These are phyloP conservation scores for Pipa parva DNA, from an alignment of 2,113 vertebrate genomes.

Conservation along the genomic window DNA sequence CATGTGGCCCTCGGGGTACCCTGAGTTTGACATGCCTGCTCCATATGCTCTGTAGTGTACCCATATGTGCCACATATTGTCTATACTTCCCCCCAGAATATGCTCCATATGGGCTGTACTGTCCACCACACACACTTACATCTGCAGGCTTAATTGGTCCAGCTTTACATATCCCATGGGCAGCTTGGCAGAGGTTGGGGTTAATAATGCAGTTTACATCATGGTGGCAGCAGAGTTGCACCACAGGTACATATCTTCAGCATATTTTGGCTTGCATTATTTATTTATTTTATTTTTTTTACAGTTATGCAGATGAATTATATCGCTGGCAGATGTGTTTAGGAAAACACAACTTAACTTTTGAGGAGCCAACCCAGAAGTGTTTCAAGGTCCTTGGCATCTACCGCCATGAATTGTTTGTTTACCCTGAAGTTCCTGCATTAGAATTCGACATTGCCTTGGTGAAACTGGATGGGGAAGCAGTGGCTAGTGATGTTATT, in stretches of 20 bases:
- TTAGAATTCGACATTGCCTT: constrained; percentile 70
- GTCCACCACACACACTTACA: too few relatives aligned
- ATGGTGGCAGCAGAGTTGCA: too few relatives aligned
- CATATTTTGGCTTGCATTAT: neutral
- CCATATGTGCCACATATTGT: too few relatives aligned
- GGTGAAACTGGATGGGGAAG: constrained; percentile 59
- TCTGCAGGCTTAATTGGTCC: too few relatives aligned
- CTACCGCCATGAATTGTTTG: constrained; percentile 63
- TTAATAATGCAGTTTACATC: too few relatives aligned
- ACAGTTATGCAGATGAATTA: constrained; percentile 67
- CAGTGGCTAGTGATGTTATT: constrained; percentile 48
- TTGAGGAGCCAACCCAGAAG: constrained; percentile 51
- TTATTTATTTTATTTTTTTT: neutral
- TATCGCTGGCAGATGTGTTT: constrained; percentile 68
- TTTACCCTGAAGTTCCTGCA: constrained; percentile 62
- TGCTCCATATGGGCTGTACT: too few relatives aligned
- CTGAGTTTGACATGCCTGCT: too few relatives aligned
- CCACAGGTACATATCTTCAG: neutral
- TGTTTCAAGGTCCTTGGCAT: constrained; percentile 59
- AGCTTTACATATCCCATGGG: too few relatives aligned
- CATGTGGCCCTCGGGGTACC: too few relatives aligned
- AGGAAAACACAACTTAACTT: constrained; percentile 69
- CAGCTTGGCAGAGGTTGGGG: too few relatives aligned
- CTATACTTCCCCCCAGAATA: too few relatives aligned
- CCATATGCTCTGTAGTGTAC: too few relatives aligned